A percentile compares a stretch with the other conserved stretches of the same genome.
Conservation (phyloP, 2,797 vertebrate species). For the Takifugu ocellatus region DNA sequence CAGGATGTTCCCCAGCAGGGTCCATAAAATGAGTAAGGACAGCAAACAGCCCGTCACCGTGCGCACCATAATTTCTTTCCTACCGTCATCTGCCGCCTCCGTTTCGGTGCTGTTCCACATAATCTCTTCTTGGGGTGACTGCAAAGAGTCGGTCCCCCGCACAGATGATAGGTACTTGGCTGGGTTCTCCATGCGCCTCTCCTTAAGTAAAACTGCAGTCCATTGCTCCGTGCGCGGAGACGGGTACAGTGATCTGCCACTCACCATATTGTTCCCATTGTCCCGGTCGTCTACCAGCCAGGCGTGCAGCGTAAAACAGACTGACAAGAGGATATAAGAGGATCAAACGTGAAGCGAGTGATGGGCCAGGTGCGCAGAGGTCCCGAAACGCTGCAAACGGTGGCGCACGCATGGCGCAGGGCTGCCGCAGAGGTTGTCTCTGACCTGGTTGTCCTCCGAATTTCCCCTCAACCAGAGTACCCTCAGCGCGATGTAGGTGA, state of each 20-base stretch:
- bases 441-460: conserved; percentile 50
- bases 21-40: conserved; percentile 88
- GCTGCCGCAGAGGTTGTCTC: conserved; percentile 40
- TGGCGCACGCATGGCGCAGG: conserved; percentile 59
- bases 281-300: conserved; percentile 28
- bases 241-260: conserved; percentile 42
- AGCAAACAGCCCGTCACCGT: conserved; percentile 84
- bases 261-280: conserved; percentile 40
- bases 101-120: conserved; percentile 75
- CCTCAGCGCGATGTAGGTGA: conserved; percentile 38
- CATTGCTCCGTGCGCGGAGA: conserved; percentile 43
- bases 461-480: conserved; percentile 37
- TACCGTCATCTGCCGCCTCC: conserved; percentile 49
- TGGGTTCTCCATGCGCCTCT: conserved; percentile 68
- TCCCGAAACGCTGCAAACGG: conserved; percentile 41
- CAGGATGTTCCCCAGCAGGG: conserved; percentile 88
- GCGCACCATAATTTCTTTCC: conserved; percentile 64
- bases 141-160: conserved; percentile 57
- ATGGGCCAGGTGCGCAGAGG: conserved; percentile 38
- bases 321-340: conserved; percentile 18
- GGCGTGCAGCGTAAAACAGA: conserved; percentile 37
- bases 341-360: conserved; percentile 37
- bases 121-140: conserved; percentile 58
- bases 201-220: conserved; percentile 59
- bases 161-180: conserved; percentile 71